Evolutionary conservation across 2,888 invertebrate genomes (phyloP).

Genomic region (Mimumesa dahlbomi): DNA sequence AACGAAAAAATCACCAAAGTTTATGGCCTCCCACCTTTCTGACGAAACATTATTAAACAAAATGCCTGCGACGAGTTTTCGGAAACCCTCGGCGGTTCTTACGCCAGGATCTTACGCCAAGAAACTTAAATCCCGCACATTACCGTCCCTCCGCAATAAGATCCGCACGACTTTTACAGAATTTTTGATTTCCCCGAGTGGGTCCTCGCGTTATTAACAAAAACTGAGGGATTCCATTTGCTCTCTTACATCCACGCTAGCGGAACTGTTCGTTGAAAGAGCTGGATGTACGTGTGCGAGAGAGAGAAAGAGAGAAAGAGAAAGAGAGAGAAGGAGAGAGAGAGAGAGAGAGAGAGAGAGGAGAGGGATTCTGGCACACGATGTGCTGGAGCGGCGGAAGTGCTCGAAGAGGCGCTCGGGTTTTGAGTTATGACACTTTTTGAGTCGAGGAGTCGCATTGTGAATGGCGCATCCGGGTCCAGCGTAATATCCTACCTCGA

Average conservation of each 20-base stretch:
- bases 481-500: slow-evolving; percentile 70
- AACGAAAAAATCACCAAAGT: no score
- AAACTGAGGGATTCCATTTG: slow-evolving; percentile 47
- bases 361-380: slow-evolving; percentile 72
- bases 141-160: not conserved
- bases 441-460: slow-evolving; percentile 73
- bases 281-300: no score
- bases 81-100: no score
- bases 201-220: slow-evolving; percentile 55
- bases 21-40: no score
- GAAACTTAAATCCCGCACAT: not conserved
- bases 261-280: not conserved
- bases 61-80: no score
- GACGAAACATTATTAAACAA: no score
- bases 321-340: no score
- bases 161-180: slow-evolving; percentile 5
- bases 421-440: slow-evolving; percentile 77
- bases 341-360: slow-evolving; percentile 27
- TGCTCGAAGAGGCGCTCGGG: slow-evolving; percentile 70
- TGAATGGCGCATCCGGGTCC: slow-evolving; percentile 73
- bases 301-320: no score
- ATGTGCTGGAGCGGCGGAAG: slow-evolving; percentile 72
- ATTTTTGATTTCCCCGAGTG: slow-evolving; percentile 28
- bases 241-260: slow-evolving; percentile 34
- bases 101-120: not conserved